Base-by-base conservation (phyloP, 2,888 invertebrate species). In the Volucella inanis region DNA sequence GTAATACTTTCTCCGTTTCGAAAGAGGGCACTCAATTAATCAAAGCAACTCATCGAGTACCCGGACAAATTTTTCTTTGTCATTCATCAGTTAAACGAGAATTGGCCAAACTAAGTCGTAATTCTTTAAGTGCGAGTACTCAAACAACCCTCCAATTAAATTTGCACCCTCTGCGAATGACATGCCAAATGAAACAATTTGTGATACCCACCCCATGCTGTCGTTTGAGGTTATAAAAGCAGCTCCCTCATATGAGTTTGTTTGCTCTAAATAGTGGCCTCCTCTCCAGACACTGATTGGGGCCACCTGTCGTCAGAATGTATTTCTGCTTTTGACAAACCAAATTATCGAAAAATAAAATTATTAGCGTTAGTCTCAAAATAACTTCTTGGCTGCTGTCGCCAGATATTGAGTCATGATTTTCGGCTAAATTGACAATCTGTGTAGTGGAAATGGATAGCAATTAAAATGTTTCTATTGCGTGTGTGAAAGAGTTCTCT, bases 201-300 rank as follows among this genome's bases (percentile, higher is more conserved):
- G 18, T 38, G 1, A 9, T 47, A 12, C 11, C 9, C 10, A 38
- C 14, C 22, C n/a, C 41, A 52, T n/a, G n/a, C 31, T n/a, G 38
- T 38, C 38, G 31, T 43, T 38, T 14, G 8, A 3, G 31, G n/a
- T 67, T 74, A 79, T 74, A 74, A 79, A 74, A 79, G 14, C 59
- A 54, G 12, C 18, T 41, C 45, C 54, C 4, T 45, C 9, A 43
- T 41, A 14, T 22, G 41, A 18, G 47, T 59, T 14, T 41, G 9
- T 39, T 52, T 6, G 12, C 45, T 8, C 14, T 49, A 55, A 50
- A 50, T 57, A 71, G 14, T 77, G 43, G 15, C 38, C n/a, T 43
- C 70, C 57, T 38, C 47, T 82, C 82, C 82, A 82, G 77, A 76
- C 68, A 57, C 15, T 59, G 70, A 71, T 77, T 71, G 71, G 77